phyloP scores from a whole-genome alignment of 2,113 vertebrate species.

The Calidris pugnax region DNA sequence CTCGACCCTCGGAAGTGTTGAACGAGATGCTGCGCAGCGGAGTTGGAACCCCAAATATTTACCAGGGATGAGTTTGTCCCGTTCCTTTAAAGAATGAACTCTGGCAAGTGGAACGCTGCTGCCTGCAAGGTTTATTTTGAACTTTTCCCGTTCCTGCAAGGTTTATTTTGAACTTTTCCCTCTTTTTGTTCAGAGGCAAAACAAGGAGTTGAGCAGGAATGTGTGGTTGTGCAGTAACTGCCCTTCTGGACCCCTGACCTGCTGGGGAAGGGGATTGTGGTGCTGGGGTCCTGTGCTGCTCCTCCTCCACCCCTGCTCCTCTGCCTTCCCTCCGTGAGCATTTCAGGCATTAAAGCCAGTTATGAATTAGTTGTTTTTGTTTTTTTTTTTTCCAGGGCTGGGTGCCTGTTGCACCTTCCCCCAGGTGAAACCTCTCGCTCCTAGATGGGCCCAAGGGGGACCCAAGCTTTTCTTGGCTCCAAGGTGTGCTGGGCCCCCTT shows the following conservation, averaged over 20 bases:
- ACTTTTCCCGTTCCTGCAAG: neutral
- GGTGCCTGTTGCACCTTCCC: neutral
- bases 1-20: neutral
- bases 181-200: neutral
- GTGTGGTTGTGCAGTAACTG: accelerated
- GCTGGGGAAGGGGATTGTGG: neutral
- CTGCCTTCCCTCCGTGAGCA: accelerated
- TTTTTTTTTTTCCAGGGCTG: neutral
- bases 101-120: neutral
- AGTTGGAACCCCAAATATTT: neutral
- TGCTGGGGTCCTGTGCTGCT: accelerated
- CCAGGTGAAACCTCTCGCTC: accelerated
- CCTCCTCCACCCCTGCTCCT: neutral
- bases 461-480: too few relatives aligned
- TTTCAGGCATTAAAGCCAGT: neutral
- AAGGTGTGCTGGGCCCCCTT: too few relatives aligned
- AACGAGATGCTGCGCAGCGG: neutral
- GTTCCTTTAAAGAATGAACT: neutral
- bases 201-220: neutral
- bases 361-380: accelerated
- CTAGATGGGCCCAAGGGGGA: neutral
- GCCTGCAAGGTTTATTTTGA: neutral
- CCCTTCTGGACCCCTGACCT: neutral
- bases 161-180: neutral
- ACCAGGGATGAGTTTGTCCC: neutral